A percentile compares a stretch with the other conserved stretches of the same genome.
Evolutionary conservation across 64 coral and sea anemone genomes (phyloP).

Genomic region (Orbicella faveolata): DNA sequence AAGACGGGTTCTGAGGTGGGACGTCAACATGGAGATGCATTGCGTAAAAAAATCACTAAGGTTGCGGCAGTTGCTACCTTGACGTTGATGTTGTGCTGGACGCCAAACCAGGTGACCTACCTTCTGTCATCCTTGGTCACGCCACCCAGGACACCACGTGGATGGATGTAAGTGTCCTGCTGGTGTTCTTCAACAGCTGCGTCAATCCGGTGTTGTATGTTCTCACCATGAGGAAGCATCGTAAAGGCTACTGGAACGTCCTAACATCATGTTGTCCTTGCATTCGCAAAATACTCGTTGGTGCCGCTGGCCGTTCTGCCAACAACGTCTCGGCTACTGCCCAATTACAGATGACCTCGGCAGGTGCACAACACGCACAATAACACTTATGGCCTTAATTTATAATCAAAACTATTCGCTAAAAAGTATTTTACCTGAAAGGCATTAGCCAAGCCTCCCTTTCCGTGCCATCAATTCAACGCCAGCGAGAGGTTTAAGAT

Average conservation of each 20-base stretch:
- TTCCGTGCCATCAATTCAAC: too few species aligned
- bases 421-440: too few species aligned
- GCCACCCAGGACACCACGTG: background rate
- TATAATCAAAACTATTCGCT: too few species aligned
- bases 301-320: background rate
- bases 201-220: conserved; percentile 55
- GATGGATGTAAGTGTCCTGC: background rate
- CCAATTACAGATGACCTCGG: too few species aligned
- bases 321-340: too few species aligned
- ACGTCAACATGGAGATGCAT: background rate
- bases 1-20: background rate
- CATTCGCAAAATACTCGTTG: background rate
- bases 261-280: background rate
- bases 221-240: conserved; percentile 37
- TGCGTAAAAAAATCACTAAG: conserved; percentile 37
- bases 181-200: conserved; percentile 45
- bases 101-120: conserved; percentile 43
- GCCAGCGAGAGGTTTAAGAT: too few species aligned
- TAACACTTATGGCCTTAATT: too few species aligned
- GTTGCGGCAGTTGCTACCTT: conserved; percentile 30
- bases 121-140: conserved; percentile 11
- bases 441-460: too few species aligned
- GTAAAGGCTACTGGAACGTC: conserved; percentile 50
- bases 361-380: too few species aligned
- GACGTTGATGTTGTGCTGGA: conserved; percentile 49